Evolutionary conservation across 2,113 vertebrate species (phyloP).

Genomic region (Peromyscus californicus): DNA sequence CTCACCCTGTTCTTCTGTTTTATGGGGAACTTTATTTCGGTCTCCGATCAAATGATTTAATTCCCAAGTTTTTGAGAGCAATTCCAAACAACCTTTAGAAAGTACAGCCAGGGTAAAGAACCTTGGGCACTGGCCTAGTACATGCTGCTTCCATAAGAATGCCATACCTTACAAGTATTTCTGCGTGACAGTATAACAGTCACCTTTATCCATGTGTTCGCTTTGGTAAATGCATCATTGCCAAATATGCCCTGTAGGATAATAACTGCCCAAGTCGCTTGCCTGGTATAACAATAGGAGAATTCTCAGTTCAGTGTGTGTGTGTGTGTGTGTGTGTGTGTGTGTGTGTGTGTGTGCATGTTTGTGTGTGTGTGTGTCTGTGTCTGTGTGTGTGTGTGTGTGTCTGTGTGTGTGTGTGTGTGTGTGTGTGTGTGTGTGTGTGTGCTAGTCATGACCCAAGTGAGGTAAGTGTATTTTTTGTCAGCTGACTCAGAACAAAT

Average conservation of each 20-base stretch:
- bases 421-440: too few relatives aligned
- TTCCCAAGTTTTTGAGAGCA: not conserved
- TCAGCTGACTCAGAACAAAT: slow-evolving; percentile 62
- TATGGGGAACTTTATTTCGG: not conserved
- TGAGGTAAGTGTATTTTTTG: not conserved
- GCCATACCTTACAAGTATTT: not conserved
- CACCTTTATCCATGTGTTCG: not conserved
- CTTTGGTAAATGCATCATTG: not conserved
- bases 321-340: not conserved
- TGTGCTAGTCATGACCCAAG: slow-evolving; percentile 57
- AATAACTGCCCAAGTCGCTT: not conserved
- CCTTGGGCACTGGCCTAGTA: not conserved
- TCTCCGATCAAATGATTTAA: slow-evolving; percentile 36
- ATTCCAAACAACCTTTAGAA: not conserved
- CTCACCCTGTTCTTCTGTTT: not conserved
- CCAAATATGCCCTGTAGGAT: not conserved
- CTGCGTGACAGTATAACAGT: not conserved
- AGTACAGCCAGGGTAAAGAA: not conserved
- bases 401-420: not conserved
- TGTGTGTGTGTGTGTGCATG: not conserved
- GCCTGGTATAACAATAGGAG: slow-evolving; percentile 22
- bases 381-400: not conserved
- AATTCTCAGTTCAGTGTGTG: not conserved
- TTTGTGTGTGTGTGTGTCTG: not conserved
- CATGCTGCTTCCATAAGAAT: not conserved